Conservation (phyloP, 2,888 invertebrate genomes). For the Amiota minor region DNA sequence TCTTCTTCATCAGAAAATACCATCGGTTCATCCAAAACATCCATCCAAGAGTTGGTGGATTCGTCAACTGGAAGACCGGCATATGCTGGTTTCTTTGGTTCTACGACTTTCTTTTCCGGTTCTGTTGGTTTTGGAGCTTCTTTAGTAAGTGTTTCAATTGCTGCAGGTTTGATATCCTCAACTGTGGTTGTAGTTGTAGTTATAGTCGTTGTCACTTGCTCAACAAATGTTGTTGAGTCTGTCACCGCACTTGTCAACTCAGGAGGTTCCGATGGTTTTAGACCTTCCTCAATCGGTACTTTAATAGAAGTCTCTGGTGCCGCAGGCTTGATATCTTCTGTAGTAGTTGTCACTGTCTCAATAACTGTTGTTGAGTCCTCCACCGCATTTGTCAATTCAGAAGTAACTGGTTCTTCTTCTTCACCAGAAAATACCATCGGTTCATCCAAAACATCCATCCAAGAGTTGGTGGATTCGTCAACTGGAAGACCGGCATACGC, state of each 20-base stretch:
- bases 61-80: constrained; percentile 67
- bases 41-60: constrained; percentile 65
- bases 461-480: constrained; percentile 64
- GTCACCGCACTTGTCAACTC: too few relatives aligned
- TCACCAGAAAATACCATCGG: constrained; percentile 69
- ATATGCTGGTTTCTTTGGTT: constrained; percentile 54
- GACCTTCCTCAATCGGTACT: constrained; percentile 26
- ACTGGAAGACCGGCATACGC: constrained; percentile 64
- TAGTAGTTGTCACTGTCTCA: neutral
- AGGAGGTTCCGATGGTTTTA: constrained; percentile 16
- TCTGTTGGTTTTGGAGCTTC: neutral
- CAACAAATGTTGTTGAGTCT: too few relatives aligned
- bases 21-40: constrained; percentile 69
- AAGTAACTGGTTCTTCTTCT: constrained; percentile 43
- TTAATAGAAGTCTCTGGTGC: neutral
- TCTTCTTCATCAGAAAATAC: constrained; percentile 68
- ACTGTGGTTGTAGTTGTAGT: too few relatives aligned
- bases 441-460: constrained; percentile 69
- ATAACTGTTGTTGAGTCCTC: constrained; percentile 2
- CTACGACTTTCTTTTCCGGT: constrained; percentile 35
- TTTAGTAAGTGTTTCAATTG: too few relatives aligned
- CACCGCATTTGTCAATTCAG: too few relatives aligned
- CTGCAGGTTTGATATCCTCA: too few relatives aligned
- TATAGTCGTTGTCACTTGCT: too few relatives aligned
- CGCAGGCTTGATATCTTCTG: neutral